Percentiles rank a stretch among this genome's conserved stretches.
Conservation (phyloP, 2,113 vertebrate species). For the Arizona elegans region DNA sequence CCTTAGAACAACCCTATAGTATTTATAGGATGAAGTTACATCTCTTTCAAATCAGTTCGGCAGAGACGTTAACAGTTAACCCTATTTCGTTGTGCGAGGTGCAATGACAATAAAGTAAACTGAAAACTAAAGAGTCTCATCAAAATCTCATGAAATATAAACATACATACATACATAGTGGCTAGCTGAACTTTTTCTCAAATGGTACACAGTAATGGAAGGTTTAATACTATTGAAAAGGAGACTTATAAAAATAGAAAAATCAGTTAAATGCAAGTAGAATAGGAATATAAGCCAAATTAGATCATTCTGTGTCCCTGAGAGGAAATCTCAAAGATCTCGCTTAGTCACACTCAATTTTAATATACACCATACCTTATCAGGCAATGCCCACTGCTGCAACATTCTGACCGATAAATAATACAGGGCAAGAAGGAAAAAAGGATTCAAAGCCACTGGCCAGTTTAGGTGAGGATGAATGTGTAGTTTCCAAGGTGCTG, state of each 20-base stretch:
- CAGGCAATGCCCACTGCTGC: slow-evolving; percentile 65
- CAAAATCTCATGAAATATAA: background rate
- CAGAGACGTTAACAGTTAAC: background rate
- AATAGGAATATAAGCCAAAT: background rate
- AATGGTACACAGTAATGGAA: background rate
- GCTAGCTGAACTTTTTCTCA: background rate
- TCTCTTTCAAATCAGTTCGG: background rate
- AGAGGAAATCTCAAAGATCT: background rate
- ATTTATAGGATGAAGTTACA: background rate
- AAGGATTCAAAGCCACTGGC: slow-evolving; percentile 75
- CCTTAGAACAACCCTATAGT: background rate
- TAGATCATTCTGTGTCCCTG: background rate
- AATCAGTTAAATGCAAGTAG: background rate
- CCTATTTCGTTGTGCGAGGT: too few relatives aligned
- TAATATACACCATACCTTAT: slow-evolving; percentile 15
- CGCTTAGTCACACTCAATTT: background rate
- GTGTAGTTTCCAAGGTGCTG: slow-evolving; percentile 65
- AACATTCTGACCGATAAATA: slow-evolving; percentile 74
- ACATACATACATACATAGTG: background rate
- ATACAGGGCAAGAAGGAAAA: slow-evolving; percentile 75
- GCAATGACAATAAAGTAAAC: too few relatives aligned
- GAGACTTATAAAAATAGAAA: background rate
- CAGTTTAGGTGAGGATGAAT: slow-evolving; percentile 70
- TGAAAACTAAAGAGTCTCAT: background rate
- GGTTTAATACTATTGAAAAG: background rate